Conservation (phyloP, 1,140 invertebrate species). For the Orius insidiosus region DNA sequence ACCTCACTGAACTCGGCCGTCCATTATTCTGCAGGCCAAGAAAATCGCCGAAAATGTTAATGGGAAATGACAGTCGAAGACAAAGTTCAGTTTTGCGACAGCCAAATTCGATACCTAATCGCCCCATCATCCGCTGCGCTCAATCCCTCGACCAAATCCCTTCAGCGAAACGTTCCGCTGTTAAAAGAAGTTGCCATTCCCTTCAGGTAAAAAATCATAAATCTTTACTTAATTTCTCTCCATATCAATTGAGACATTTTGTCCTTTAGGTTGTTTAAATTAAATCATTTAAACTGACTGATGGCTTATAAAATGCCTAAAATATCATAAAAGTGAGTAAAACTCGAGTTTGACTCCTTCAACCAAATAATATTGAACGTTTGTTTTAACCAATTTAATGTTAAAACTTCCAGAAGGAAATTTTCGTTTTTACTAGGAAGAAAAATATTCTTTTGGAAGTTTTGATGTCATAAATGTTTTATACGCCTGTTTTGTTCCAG, state of each 20-base stretch:
- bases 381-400: background rate
- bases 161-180: constrained; percentile 8
- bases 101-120: constrained; percentile 22
- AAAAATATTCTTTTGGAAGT: too few species aligned
- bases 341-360: background rate
- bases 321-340: too few species aligned
- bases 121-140: constrained; percentile 18
- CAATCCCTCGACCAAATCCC: constrained; percentile 17
- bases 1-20: constrained; percentile 56
- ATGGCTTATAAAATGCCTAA: background rate
- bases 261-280: background rate
- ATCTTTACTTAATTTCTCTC: background rate
- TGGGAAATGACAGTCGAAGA: constrained; percentile 31
- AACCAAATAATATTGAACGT: background rate
- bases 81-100: constrained; percentile 35
- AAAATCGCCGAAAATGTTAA: constrained; percentile 48
- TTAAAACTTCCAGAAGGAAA: too few species aligned
- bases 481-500: constrained; percentile 9
- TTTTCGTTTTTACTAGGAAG: too few species aligned
- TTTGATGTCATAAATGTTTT: too few species aligned
- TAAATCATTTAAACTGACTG: background rate
- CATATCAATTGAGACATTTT: background rate
- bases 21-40: constrained; percentile 60
- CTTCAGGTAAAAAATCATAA: constrained; percentile 9
- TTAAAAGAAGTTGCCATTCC: constrained; percentile 13